Base-by-base conservation (phyloP, 2,888 invertebrate species). In the Leuctra nigra region DNA sequence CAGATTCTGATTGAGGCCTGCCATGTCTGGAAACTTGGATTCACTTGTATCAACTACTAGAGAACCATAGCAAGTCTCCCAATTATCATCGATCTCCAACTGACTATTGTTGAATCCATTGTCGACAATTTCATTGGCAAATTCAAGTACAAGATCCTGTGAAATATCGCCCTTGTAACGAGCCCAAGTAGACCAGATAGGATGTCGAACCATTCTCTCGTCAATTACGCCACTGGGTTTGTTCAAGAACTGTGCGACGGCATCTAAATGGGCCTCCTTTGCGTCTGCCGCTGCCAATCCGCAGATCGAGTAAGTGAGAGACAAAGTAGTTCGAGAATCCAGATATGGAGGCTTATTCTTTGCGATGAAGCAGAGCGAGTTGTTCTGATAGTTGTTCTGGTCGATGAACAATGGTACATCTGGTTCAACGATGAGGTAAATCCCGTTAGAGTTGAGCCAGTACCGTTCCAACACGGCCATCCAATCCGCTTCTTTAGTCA, bases 181-280 rank as follows among this genome's bases (percentile, higher is more conserved):
- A 0, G 88, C 88, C 88, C 91, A 91, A 0, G 92, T 91, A 0
- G 92, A 91, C 91, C 91, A 94, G 57, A 93, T 81, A 0, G 94
- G 93, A 68, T 87, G 77, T 53, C 76, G 73, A 22, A 94, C 81
- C 82, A 91, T 86, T 53, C 79, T 73, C 56, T 75, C 74, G 64
- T 85, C 81, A 0, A 89, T 89, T 52, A 79, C 68, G 20, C 75
- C 79, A 1, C 71, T 70, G 0, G 89, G 86, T 64, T 80, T 82
- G 1, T 80, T 79, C 36, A 88, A 72, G 64, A 81, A 80, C 2
- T 75, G 78, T 33, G 35, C 36, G 6, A 58, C 33, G 13, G 60
- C 60, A 33, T 58, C 47, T 20, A 23, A 50, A 25, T 60, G 60
- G 4, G 60, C 60, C 24, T 56, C 52, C 22, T 48, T 46, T 1